phyloP scores from a whole-genome alignment of 2,888 invertebrate genomes.

The Cataglyphis altisquamis region DNA sequence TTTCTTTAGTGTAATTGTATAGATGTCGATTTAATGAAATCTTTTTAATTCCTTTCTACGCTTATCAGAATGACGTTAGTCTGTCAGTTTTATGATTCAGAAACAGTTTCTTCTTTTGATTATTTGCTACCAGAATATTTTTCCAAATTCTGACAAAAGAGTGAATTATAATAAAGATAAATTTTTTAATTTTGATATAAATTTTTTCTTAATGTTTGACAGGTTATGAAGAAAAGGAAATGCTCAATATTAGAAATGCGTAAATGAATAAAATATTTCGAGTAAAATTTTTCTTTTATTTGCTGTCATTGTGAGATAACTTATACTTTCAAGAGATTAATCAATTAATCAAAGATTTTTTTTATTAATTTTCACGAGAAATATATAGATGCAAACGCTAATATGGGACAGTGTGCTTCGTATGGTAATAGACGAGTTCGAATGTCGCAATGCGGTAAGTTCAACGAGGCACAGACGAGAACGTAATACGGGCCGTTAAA shows the following conservation, averaged over 20 bases:
- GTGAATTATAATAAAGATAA: background rate
- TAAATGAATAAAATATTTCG: background rate
- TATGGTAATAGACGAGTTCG: background rate
- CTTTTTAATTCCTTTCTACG: background rate
- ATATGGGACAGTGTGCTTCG: background rate
- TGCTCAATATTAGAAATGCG: background rate
- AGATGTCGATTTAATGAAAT: background rate
- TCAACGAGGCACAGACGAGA: slow-evolving; percentile 38
- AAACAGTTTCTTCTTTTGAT: background rate
- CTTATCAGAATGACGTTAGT: background rate
- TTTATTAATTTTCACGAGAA: background rate
- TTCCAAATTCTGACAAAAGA: background rate
- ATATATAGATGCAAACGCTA: background rate
- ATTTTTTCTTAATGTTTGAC: background rate
- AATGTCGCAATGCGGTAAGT: slow-evolving; percentile 24
- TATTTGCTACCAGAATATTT: background rate
- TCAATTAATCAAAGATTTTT: background rate
- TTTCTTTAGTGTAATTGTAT: background rate
- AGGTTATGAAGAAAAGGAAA: background rate
- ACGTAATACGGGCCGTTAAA: slow-evolving; percentile 53
- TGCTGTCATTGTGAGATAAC: background rate
- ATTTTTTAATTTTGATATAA: background rate
- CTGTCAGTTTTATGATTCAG: background rate
- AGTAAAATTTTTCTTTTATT: background rate
- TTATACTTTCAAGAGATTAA: background rate